These are phyloP conservation scores for Fistularia commersonii DNA, from an alignment of 2,797 vertebrate genomes.

Conservation along the genomic window DNA sequence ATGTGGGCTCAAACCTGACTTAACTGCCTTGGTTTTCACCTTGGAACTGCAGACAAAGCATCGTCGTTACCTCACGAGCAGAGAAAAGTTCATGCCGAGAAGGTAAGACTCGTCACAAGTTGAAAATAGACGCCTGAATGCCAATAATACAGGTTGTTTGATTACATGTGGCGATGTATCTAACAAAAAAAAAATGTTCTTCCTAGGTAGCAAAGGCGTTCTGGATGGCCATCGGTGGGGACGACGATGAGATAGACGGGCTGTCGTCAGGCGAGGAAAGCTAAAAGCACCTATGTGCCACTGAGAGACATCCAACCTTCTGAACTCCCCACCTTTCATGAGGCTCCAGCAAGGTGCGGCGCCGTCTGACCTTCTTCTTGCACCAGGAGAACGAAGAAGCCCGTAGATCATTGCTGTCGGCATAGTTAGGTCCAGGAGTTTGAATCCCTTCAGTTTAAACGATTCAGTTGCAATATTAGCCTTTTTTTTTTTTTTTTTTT, in stretches of 20 bases:
- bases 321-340: constrained; percentile 29
- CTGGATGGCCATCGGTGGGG: constrained; percentile 98
- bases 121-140: background rate
- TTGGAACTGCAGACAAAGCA: constrained; percentile 84
- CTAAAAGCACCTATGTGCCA: constrained; percentile 54
- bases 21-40: constrained; percentile 4
- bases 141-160: background rate
- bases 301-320: constrained; percentile 14
- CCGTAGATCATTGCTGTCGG: constrained; percentile 36
- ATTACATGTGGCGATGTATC: background rate
- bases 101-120: constrained; percentile 74
- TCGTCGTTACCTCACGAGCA: constrained; percentile 94
- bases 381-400: constrained; percentile 40
- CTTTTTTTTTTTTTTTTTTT: background rate
- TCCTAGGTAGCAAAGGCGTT: constrained; percentile 95
- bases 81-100: constrained; percentile 95
- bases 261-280: constrained; percentile 94
- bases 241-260: constrained; percentile 94
- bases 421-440: constrained; percentile 35
- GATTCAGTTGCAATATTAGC: constrained; percentile 13
- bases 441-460: constrained; percentile 25
- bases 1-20: background rate
- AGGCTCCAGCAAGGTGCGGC: constrained; percentile 35
- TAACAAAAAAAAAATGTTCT: constrained; percentile 8
- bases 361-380: constrained; percentile 26